Evolutionary conservation across 2,888 invertebrate genomes (phyloP).

Genomic region (Chrysodeixis includens): DNA sequence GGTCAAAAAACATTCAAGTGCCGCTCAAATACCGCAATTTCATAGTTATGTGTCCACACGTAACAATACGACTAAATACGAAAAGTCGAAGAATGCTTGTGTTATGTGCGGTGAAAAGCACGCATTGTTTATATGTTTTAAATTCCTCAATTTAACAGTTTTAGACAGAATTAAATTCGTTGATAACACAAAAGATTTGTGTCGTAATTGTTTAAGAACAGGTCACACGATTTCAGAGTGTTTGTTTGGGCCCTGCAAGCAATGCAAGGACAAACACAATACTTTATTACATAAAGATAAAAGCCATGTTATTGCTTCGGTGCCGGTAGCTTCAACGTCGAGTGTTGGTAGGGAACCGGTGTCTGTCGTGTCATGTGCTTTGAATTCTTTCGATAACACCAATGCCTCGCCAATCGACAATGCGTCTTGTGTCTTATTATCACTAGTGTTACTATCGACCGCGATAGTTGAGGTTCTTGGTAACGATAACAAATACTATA

Average conservation of each 20-base stretch:
- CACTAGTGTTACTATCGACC: constrained; percentile 9
- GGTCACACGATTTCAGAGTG: constrained; percentile 12
- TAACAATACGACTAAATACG: neutral
- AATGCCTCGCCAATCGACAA: neutral
- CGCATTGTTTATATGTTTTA: constrained; percentile 13
- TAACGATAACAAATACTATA: constrained; percentile 19
- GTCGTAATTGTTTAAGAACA: constrained; percentile 22
- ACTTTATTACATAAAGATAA: constrained; percentile 14
- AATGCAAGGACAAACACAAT: constrained; percentile 19
- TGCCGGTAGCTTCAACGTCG: neutral
- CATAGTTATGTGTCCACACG: constrained; percentile 1
- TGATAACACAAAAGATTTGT: constrained; percentile 7
- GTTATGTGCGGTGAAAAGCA: constrained; percentile 14
- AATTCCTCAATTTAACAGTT: constrained; percentile 19
- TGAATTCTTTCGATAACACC: neutral
- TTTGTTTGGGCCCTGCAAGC: constrained; percentile 10
- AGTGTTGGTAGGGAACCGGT: constrained; percentile 1
- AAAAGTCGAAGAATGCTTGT: constrained; percentile 1
- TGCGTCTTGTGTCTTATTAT: neutral
- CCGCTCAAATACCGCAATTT: neutral
- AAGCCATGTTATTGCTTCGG: neutral
- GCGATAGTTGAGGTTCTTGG: constrained; percentile 13
- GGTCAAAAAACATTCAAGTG: neutral
- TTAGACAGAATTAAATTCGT: constrained; percentile 17
- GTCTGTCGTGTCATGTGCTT: neutral